phyloP scores from a whole-genome alignment of 1,140 invertebrate species.

The Drosophila prosaltans region DNA sequence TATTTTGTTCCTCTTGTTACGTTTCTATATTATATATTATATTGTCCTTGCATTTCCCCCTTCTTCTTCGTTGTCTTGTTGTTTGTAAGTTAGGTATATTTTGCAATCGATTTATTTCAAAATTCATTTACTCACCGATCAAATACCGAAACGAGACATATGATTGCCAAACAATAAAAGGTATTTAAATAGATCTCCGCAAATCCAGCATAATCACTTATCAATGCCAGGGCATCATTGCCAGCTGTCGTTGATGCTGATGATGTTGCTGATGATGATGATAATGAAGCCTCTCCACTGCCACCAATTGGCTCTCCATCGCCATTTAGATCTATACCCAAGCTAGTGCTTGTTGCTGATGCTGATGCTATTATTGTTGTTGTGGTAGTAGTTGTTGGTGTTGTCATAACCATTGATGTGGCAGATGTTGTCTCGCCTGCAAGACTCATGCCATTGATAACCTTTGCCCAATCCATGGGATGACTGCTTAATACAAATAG shows the following conservation, averaged over 20 bases:
- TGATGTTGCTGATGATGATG: constrained; percentile 12
- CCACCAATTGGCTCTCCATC: constrained; percentile 3
- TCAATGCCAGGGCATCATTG: constrained; percentile 55
- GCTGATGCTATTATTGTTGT: constrained; percentile 5
- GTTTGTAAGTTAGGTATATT: neutral
- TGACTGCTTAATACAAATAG: constrained; percentile 79
- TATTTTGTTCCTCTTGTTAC: neutral
- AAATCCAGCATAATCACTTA: constrained; percentile 76
- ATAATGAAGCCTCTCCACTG: constrained; percentile 4
- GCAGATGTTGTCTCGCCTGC: constrained; percentile 69
- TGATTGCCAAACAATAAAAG: constrained; percentile 80
- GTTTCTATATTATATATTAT: too few species aligned
- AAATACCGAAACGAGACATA: constrained; percentile 81
- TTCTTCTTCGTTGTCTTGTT: too few species aligned
- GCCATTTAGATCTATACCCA: constrained; percentile 5
- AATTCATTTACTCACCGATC: constrained; percentile 75
- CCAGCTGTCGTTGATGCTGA: constrained; percentile 23
- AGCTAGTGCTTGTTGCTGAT: constrained; percentile 3
- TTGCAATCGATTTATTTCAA: neutral
- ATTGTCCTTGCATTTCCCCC: too few species aligned
- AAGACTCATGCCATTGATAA: constrained; percentile 74
- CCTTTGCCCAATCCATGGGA: constrained; percentile 80
- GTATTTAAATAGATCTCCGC: constrained; percentile 81
- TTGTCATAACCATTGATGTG: constrained; percentile 17
- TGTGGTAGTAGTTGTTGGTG: constrained; percentile 23